phyloP scores from a whole-genome alignment of 1,140 invertebrate species.

The Penaeus vannamei region DNA sequence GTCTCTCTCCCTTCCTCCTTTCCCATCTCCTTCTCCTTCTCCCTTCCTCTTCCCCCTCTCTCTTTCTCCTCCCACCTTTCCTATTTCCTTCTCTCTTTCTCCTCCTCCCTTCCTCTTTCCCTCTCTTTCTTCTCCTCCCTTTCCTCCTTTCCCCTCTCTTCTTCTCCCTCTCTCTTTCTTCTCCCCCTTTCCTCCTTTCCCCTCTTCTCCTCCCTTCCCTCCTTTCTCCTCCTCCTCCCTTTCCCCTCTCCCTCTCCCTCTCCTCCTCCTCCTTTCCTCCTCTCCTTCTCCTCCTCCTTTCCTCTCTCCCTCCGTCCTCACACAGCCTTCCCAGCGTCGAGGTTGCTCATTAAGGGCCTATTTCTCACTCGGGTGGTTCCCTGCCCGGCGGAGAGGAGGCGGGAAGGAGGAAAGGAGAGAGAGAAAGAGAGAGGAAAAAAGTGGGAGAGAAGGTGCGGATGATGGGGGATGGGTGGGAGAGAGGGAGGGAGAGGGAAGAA shows the following conservation, averaged over 20 bases:
- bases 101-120: neutral
- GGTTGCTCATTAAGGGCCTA: conserved; percentile 38
- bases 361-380: conserved; percentile 34
- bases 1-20: neutral
- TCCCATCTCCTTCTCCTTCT: too few relatives aligned
- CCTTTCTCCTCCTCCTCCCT: neutral
- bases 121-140: neutral
- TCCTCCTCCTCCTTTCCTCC: too few relatives aligned
- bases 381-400: neutral
- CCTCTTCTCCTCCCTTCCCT: neutral
- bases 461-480: neutral
- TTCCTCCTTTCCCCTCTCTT: neutral
- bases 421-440: neutral
- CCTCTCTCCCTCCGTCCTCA: neutral
- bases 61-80: neutral
- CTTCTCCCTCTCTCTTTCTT: too few relatives aligned
- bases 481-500: neutral
- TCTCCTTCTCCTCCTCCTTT: neutral
- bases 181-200: too few relatives aligned
- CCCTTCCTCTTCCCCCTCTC: neutral
- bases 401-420: conserved; percentile 2
- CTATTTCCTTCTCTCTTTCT: neutral
- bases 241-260: neutral
- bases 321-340: neutral
- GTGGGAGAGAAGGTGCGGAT: neutral